These are phyloP conservation scores for Calycopis cecrops DNA, from an alignment of 1,140 invertebrate genomes.

Conservation along the genomic window DNA sequence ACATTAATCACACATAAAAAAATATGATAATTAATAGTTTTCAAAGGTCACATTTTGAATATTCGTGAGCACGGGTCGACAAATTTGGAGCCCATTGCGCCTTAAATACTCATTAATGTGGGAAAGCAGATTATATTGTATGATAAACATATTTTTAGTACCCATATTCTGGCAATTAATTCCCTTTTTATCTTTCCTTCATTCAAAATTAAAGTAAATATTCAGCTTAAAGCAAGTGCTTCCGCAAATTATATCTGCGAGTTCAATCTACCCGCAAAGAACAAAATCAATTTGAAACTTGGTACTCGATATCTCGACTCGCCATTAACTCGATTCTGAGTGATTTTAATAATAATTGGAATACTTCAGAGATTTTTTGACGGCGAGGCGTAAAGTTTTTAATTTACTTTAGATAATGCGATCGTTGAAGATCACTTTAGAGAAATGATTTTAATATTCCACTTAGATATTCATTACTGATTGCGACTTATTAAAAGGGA, in stretches of 20 bases:
- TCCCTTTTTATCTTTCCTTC: too few species aligned
- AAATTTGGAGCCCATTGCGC: too few species aligned
- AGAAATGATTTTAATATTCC: not conserved
- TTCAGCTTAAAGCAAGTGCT: conserved; percentile 35
- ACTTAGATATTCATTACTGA: conserved; percentile 6
- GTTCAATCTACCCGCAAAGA: conserved; percentile 40
- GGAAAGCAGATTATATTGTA: too few species aligned
- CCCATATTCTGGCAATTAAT: too few species aligned
- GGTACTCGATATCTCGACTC: conserved; percentile 56
- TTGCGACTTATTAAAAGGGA: not conserved
- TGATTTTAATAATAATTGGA: conserved; percentile 69
- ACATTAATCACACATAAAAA: too few species aligned
- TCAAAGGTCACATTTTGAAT: too few species aligned
- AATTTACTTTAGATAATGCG: conserved; percentile 15
- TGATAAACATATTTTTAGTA: too few species aligned
- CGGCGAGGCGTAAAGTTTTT: conserved; percentile 55
- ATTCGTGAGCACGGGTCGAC: too few species aligned
- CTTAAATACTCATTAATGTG: too few species aligned
- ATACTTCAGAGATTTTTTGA: conserved; percentile 53
- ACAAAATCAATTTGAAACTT: conserved; percentile 67
- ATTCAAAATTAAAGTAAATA: conserved; percentile 17
- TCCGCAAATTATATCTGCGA: conserved; percentile 51
- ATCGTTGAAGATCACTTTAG: not conserved
- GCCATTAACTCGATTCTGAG: conserved; percentile 68
- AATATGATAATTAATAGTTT: too few species aligned